phyloP scores from a whole-genome alignment of 2,797 vertebrate species.

The Distichodus sexfasciatus region DNA sequence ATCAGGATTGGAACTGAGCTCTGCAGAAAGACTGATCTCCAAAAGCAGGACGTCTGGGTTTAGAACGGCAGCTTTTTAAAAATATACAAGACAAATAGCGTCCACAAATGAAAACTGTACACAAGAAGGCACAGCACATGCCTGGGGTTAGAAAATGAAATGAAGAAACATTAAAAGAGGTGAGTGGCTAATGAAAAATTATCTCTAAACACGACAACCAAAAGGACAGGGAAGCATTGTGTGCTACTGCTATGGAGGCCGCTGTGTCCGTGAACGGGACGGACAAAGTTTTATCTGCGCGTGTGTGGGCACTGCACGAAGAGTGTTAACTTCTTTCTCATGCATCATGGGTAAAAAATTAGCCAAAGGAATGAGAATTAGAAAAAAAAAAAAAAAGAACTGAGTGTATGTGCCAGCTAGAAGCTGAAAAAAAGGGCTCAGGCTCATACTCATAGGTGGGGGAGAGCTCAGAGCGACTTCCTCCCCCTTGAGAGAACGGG shows the following conservation, averaged over 20 bases:
- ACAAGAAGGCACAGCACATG: slow-evolving; percentile 34
- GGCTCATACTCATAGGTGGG: slow-evolving; percentile 97
- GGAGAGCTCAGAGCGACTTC: slow-evolving; percentile 92
- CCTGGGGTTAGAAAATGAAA: slow-evolving; percentile 34
- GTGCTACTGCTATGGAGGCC: not conserved
- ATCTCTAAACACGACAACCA: slow-evolving; percentile 28
- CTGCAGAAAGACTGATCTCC: not conserved
- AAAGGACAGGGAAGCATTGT: slow-evolving; percentile 9
- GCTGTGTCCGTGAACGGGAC: slow-evolving; percentile 5
- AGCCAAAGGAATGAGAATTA: not conserved
- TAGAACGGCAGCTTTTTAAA: not conserved
- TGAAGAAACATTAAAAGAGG: slow-evolving; percentile 1
- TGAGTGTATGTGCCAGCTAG: slow-evolving; percentile 70
- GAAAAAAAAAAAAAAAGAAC: slow-evolving; percentile 48
- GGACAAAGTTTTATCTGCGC: slow-evolving; percentile 13
- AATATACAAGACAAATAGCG: not conserved
- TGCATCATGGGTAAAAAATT: slow-evolving; percentile 8
- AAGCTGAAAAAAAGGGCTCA: slow-evolving; percentile 85
- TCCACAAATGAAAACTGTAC: slow-evolving; percentile 8
- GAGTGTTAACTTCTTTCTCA: slow-evolving; percentile 11
- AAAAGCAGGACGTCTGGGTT: not conserved
- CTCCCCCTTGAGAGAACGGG: slow-evolving; percentile 93
- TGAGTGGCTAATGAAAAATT: slow-evolving; percentile 9
- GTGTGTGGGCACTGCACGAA: not conserved
- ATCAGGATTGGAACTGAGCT: not conserved